A percentile compares a stretch with the other conserved stretches of the same genome.
Conservation (phyloP, 2,797 vertebrate species). For the Coilia nasus region DNA sequence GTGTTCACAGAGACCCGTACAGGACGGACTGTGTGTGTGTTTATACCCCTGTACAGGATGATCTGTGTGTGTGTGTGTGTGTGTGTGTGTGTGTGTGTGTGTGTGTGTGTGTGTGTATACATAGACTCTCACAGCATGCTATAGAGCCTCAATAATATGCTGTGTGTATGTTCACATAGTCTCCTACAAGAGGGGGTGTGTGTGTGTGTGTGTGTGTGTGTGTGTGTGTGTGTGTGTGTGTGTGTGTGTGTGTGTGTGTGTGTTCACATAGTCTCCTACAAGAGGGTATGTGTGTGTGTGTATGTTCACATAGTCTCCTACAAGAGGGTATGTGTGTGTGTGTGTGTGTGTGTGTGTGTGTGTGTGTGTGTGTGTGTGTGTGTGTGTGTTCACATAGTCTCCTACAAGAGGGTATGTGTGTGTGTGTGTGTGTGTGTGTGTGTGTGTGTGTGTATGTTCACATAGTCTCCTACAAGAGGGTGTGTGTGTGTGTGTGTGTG, state of each 20-base stretch:
- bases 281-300: no score
- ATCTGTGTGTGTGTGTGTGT: background rate
- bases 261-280: no score
- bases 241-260: no score
- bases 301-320: no score
- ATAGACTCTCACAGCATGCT: background rate
- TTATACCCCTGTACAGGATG: background rate
- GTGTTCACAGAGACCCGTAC: no score
- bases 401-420: background rate
- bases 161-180: background rate
- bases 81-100: constrained; percentile 2
- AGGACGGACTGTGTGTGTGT: background rate
- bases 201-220: no score
- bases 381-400: background rate
- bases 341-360: no score
- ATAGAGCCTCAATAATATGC: background rate
- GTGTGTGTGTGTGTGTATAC: background rate
- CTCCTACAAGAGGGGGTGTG: background rate
- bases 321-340: no score
- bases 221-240: no score
- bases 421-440: constrained; percentile 1
- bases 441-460: background rate
- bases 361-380: no score
- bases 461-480: background rate
- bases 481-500: constrained; percentile 2